Conservation (phyloP, 2,797 vertebrate genomes). For the Coregonus ussuriensis region DNA sequence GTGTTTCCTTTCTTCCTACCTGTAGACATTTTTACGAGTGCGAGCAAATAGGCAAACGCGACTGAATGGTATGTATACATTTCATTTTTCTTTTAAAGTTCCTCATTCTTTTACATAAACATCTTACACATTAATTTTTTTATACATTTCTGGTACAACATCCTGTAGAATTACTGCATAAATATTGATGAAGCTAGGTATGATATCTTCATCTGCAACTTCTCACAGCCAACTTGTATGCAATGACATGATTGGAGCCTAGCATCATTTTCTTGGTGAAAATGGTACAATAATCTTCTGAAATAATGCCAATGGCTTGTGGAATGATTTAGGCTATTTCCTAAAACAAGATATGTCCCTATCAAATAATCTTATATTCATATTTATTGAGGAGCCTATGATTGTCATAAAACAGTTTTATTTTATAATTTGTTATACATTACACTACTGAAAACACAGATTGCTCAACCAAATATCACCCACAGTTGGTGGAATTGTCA, state of each 20-base stretch:
- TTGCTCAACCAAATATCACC: not conserved
- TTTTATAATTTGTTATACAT: not conserved
- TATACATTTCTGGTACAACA: not conserved
- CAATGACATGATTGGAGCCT: not conserved
- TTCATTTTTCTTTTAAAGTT: not conserved
- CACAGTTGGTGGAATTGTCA: not conserved
- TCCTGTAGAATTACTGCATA: not conserved
- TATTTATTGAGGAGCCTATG: not conserved
- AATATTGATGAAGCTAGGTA: not conserved
- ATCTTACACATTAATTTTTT: not conserved
- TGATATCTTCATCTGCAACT: not conserved
- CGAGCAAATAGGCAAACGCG: slow-evolving; percentile 97
- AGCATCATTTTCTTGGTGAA: no score
- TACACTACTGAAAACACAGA: not conserved
- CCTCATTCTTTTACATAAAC: not conserved
- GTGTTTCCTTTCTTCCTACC: slow-evolving; percentile 60
- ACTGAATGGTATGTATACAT: slow-evolving; percentile 91
- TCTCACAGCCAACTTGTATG: not conserved
- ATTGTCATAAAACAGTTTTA: not conserved
- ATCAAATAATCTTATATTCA: not conserved
- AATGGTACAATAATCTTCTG: no score
- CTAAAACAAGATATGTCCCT: not conserved
- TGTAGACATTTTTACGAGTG: slow-evolving; percentile 97
- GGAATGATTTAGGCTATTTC: not conserved
- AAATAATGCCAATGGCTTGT: no score